phyloP scores from a whole-genome alignment of 1,140 invertebrate genomes.

The Zaprionus nigranus region DNA sequence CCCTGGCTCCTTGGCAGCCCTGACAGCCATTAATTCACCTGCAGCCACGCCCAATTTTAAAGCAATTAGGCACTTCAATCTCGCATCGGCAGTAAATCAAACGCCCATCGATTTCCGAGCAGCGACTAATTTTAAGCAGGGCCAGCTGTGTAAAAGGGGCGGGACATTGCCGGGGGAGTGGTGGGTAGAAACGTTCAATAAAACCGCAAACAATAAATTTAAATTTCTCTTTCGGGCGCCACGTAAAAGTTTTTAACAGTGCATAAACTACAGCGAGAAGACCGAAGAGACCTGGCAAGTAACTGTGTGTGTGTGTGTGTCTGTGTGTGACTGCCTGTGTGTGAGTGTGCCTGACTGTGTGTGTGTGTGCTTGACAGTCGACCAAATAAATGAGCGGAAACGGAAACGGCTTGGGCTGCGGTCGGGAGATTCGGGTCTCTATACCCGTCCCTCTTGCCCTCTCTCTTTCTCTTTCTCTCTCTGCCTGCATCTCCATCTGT shows the following conservation, averaged over 20 bases:
- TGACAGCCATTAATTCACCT: constrained; percentile 59
- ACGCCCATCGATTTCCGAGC: constrained; percentile 73
- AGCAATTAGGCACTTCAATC: constrained; percentile 76
- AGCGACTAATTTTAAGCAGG: constrained; percentile 69
- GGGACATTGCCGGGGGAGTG: constrained; percentile 5
- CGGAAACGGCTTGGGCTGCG: constrained; percentile 71
- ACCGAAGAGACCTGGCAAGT: constrained; percentile 9
- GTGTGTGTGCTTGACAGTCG: constrained; percentile 67
- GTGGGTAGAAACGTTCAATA: constrained; percentile 42
- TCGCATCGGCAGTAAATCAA: constrained; percentile 69
- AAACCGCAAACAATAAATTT: constrained; percentile 82
- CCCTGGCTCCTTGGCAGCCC: constrained; percentile 36
- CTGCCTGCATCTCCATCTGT: constrained; percentile 17
- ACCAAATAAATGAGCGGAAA: constrained; percentile 78
- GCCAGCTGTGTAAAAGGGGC: constrained; percentile 3
- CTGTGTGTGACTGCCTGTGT: constrained; percentile 14
- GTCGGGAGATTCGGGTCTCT: constrained; percentile 13
- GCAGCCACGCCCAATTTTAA: constrained; percentile 64
- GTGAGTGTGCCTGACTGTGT: neutral
- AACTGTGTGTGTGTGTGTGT: constrained; percentile 14
- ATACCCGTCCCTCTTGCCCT: neutral
- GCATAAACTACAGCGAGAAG: constrained; percentile 58
- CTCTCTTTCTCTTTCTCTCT: neutral
- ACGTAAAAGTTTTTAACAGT: constrained; percentile 72
- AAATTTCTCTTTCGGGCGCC: constrained; percentile 64